phyloP scores from a whole-genome alignment of 2,888 invertebrate species.

The Muschampia plurimacula region DNA sequence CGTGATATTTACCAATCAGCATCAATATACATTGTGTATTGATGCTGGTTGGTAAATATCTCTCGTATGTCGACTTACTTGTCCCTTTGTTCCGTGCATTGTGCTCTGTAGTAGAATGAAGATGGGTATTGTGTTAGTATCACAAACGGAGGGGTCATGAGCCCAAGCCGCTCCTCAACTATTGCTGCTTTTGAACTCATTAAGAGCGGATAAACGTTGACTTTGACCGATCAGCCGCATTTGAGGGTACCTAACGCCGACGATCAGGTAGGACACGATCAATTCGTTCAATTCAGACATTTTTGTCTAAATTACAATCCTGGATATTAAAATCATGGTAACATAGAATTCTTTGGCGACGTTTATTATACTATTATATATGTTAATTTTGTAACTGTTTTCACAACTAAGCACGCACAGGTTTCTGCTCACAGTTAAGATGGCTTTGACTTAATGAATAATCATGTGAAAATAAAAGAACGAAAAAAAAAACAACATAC shows the following conservation, averaged over 20 bases:
- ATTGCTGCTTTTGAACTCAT: constrained; percentile 80
- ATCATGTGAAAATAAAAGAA: background rate
- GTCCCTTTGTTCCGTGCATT: no score
- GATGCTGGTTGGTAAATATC: no score
- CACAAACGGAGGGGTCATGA: constrained; percentile 44
- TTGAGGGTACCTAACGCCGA: constrained; percentile 53
- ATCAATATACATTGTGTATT: no score
- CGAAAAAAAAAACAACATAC: background rate
- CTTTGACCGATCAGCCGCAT: constrained; percentile 76
- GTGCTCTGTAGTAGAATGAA: background rate
- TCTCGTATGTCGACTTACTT: no score
- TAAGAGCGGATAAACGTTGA: constrained; percentile 76
- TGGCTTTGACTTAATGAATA: no score
- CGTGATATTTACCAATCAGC: no score
- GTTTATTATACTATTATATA: background rate
- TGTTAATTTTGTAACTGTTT: background rate
- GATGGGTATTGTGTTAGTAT: background rate
- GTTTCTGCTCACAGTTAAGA: no score
- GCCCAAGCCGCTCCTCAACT: constrained; percentile 61
- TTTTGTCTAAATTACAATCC: constrained; percentile 50
- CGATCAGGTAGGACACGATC: constrained; percentile 68
- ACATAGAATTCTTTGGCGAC: constrained; percentile 6
- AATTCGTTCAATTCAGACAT: constrained; percentile 59
- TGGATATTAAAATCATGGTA: constrained; percentile 22
- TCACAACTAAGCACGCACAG: background rate